phyloP scores from a whole-genome alignment of 2,113 vertebrate genomes.

The Ptychochromis oligacanthus region DNA sequence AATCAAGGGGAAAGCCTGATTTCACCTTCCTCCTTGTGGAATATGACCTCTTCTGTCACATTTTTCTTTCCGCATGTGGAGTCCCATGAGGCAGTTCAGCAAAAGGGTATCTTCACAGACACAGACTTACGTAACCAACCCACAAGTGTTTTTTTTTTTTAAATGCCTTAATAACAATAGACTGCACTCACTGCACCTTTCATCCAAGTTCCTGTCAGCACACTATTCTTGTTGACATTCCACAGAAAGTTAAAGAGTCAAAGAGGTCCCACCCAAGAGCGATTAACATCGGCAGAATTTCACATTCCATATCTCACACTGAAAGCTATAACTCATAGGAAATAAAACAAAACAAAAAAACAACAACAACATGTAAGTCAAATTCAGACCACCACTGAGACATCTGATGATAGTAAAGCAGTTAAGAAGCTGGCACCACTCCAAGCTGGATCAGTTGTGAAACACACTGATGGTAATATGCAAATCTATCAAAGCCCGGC shows the following conservation, averaged over 20 bases:
- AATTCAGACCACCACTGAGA: conserved; percentile 24
- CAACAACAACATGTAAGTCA: no score
- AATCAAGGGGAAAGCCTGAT: background rate
- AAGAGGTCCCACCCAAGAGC: conserved; percentile 24
- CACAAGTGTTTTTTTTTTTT: conserved; percentile 26
- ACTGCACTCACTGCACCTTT: conserved; percentile 9
- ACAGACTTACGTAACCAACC: conserved; percentile 16
- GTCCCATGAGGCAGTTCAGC: conserved; percentile 30
- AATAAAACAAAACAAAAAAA: conserved; percentile 24
- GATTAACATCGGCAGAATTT: conserved; percentile 30
- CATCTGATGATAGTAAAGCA: conserved; percentile 4
- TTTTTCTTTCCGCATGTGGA: conserved; percentile 5
- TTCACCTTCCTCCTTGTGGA: background rate
- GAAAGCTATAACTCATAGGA: conserved; percentile 20
- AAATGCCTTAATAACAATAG: conserved; percentile 8
- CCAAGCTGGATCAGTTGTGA: conserved; percentile 22
- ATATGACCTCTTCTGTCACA: conserved; percentile 7
- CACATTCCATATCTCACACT: background rate
- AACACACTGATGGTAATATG: background rate
- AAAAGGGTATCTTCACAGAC: conserved; percentile 21
- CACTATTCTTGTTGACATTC: conserved; percentile 3
- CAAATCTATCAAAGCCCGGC: background rate
- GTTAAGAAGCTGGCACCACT: conserved; percentile 14
- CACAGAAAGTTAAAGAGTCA: background rate
- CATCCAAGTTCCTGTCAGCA: conserved; percentile 54